Base-by-base conservation (phyloP, 2,113 vertebrate species). In the Lichenostomus cassidix region DNA sequence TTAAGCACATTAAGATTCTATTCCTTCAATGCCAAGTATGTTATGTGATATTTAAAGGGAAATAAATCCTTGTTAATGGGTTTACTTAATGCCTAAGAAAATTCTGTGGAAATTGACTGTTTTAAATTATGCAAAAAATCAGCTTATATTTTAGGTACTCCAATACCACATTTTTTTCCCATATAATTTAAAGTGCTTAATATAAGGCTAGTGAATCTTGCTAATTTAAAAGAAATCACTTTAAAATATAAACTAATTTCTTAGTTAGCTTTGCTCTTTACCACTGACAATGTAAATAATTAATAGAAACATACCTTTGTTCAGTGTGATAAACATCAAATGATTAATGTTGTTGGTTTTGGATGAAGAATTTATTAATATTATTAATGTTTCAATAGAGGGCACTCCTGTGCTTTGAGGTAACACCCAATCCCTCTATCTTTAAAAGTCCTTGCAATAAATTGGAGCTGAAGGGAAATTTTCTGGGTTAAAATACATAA, bases 371-470 rank as follows among this genome's bases (percentile, higher is more conserved):
- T 16, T 85, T 37, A 29, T 16, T 78, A 47, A 11, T 55, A 35
- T 74, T 55, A 69, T 10, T 69, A 24, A 19, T 75, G 12, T 83
- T 90, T 96, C 96, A 95, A 74, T 22, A 96, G 95, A 86, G 93
- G 93, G 93, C 94, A 90, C 75, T 96, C 83, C 21, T 0, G 53
- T 90, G 69, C 95, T 96, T 93, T 6, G 31, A 88, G 64, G 88
- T 68, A 70, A 37, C 37, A 56, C 9, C 7, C 63, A 47, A 15
- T 67, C 20, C 15, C 6, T 20, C 15, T 18, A 1, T 35, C 80
- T 85, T 59, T n/a, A 15, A 52, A 80, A 59, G 23, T 83, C 19
- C 24, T 76, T 44, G 12, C 12, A 86, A 68, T 83, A 71, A 90
- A 70, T 10, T 35, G 25, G 3, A 88, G 50, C 39, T 77, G 31